Conservation (phyloP, 1,140 invertebrate genomes). For the Camponotus pennsylvanicus region DNA sequence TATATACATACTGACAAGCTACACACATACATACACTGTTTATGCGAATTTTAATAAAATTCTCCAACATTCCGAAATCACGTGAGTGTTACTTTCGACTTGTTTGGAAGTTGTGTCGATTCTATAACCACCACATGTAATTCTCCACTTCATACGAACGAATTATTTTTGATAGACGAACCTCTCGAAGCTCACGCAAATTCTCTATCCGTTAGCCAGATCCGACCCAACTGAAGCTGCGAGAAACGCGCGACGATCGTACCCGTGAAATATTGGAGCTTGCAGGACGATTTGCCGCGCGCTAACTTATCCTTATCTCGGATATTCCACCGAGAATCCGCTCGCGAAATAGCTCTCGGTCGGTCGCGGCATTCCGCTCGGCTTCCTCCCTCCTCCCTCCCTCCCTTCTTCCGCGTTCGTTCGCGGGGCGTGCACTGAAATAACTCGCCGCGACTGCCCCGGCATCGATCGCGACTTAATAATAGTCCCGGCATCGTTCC, state of each 20-base stretch:
- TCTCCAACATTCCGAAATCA: not conserved
- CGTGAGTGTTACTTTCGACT: not conserved
- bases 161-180: constrained; percentile 18
- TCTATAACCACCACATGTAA: not conserved
- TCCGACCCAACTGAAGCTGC: not conserved
- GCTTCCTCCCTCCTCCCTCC: not conserved
- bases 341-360: constrained; percentile 19
- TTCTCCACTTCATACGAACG: not conserved
- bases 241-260: not conserved
- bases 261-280: not conserved
- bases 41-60: not conserved
- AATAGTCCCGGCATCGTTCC: constrained; percentile 74
- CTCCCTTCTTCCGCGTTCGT: not conserved
- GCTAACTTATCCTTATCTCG: constrained; percentile 37
- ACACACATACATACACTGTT: not conserved
- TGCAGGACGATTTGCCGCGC: not conserved
- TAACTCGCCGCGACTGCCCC: constrained; percentile 69
- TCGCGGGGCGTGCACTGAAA: constrained; percentile 60
- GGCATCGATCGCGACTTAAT: constrained; percentile 75
- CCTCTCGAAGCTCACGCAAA: constrained; percentile 3
- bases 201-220: not conserved
- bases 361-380: not conserved
- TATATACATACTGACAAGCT: not conserved
- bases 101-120: not conserved
- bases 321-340: constrained; percentile 37